Conservation (phyloP, 2,113 vertebrate species). For the Psilopsiagon aurifrons region DNA sequence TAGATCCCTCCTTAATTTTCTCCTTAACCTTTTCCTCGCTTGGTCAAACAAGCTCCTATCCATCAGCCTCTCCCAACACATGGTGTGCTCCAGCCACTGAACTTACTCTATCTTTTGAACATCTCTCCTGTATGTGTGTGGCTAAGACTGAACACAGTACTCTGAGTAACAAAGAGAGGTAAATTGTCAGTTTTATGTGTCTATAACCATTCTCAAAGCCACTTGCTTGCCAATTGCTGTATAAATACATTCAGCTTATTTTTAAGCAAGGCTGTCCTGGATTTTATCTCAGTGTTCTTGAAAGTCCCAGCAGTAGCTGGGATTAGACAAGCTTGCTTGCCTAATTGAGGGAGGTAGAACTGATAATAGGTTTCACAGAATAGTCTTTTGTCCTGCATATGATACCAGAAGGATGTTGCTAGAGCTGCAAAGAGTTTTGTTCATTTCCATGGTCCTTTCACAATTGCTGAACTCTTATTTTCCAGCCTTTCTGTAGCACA, state of each 20-base stretch:
- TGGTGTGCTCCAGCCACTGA: background rate
- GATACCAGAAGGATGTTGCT: background rate
- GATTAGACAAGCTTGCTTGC: background rate
- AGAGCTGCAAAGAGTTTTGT: background rate
- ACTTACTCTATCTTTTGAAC: background rate
- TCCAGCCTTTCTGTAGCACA: background rate
- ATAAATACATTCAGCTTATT: background rate
- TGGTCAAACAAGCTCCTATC: background rate
- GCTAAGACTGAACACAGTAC: background rate
- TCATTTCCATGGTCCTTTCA: background rate
- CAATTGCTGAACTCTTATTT: background rate
- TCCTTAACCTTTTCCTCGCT: background rate
- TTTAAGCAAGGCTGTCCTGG: background rate
- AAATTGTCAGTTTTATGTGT: background rate
- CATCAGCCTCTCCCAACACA: background rate
- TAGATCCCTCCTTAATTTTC: background rate
- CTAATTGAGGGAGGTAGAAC: background rate
- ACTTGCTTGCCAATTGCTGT: background rate
- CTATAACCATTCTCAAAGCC: background rate
- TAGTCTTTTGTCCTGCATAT: background rate
- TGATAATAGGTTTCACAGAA: background rate
- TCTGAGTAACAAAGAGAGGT: background rate
- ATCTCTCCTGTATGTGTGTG: background rate
- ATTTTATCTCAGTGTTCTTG: background rate
- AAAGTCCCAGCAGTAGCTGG: background rate